These are phyloP conservation scores for Calameuta filiformis DNA, from an alignment of 2,888 invertebrate species.

Conservation along the genomic window DNA sequence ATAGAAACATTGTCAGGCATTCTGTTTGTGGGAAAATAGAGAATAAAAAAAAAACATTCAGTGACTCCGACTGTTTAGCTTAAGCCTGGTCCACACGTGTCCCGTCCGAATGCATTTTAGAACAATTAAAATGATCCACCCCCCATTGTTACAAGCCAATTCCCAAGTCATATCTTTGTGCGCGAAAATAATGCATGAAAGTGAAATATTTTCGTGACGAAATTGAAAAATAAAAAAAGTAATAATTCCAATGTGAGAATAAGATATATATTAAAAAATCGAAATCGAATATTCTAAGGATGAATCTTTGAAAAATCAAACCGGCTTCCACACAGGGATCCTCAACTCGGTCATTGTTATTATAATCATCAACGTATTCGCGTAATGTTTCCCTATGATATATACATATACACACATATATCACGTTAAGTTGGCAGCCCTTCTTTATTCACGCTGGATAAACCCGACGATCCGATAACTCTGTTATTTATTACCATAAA, in stretches of 20 bases:
- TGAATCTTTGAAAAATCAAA: background rate
- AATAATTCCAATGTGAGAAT: background rate
- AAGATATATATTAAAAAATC: background rate
- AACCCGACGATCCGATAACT: constrained; percentile 12
- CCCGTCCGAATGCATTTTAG: background rate
- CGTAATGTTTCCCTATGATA: background rate
- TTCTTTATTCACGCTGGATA: background rate
- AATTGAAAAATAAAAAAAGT: background rate
- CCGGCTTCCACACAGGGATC: background rate
- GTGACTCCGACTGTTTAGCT: background rate
- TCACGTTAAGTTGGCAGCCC: background rate
- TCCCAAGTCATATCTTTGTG: background rate
- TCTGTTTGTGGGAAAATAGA: background rate
- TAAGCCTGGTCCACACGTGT: background rate
- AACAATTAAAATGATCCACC: background rate
- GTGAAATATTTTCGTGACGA: background rate
- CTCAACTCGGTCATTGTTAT: background rate
- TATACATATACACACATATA: background rate
- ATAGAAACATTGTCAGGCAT: background rate
- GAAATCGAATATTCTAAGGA: background rate
- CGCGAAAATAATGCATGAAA: background rate
- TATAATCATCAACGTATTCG: background rate
- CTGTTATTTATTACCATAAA: constrained; percentile 10
- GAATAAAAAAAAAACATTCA: background rate
- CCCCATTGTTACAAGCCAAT: background rate